phyloP scores from a whole-genome alignment of 2,797 vertebrate genomes.

The Malacoctenus gilli region DNA sequence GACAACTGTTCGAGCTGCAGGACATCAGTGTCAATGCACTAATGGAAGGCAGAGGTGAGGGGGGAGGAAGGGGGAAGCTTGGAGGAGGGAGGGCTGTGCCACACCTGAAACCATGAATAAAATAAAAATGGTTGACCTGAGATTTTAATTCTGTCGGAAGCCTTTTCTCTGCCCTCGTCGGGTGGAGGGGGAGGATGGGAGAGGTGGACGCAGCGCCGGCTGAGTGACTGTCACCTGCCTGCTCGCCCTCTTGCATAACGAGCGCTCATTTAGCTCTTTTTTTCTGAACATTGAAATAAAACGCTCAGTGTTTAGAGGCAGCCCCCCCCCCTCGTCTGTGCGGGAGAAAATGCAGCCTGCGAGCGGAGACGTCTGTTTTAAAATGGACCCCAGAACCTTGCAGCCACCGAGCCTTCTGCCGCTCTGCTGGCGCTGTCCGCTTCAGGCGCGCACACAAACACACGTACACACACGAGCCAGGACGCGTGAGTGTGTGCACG shows the following conservation, averaged over 20 bases:
- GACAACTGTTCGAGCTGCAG: slow-evolving; percentile 46
- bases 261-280: slow-evolving; percentile 42
- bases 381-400: slow-evolving; percentile 75
- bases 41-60: slow-evolving; percentile 15
- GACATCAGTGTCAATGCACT: slow-evolving; percentile 51
- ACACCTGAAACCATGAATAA: slow-evolving; percentile 26
- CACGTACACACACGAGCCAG: slow-evolving; percentile 5
- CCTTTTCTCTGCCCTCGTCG: too few relatives aligned
- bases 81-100: slow-evolving; percentile 23
- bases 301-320: slow-evolving; percentile 36
- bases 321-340: neutral
- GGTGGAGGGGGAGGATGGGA: slow-evolving; percentile 9
- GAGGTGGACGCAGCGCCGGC: slow-evolving; percentile 27
- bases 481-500: slow-evolving; percentile 27
- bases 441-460: slow-evolving; percentile 65
- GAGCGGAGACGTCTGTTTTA: slow-evolving; percentile 66
- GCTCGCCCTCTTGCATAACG: slow-evolving; percentile 63
- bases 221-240: slow-evolving; percentile 48
- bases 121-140: neutral
- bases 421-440: slow-evolving; percentile 77
- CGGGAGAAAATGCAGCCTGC: slow-evolving; percentile 29
- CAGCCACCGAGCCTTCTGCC: slow-evolving; percentile 61
- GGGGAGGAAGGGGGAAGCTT: neutral
- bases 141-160: neutral
- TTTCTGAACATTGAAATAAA: too few relatives aligned